A percentile compares a stretch with the other conserved stretches of the same genome.
Conservation (phyloP, 2,113 vertebrate genomes). For the Merops nubicus region DNA sequence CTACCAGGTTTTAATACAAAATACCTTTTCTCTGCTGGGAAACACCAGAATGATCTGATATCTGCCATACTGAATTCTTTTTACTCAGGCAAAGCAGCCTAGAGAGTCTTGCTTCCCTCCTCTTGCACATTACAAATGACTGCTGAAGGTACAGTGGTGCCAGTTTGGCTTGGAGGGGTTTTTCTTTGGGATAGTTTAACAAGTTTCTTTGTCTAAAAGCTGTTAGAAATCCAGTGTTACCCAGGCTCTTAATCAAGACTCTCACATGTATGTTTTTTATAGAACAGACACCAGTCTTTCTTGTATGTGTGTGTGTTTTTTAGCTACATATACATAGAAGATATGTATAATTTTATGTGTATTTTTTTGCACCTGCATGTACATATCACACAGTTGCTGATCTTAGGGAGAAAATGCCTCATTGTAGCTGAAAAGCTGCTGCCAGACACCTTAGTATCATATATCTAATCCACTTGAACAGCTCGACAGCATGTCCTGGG, state of each 20-base stretch:
- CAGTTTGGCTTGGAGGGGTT: not conserved
- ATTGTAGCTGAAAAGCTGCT: not conserved
- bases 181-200: not conserved
- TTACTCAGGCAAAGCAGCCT: not conserved
- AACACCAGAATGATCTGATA: not conserved
- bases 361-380: not conserved
- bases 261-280: not conserved
- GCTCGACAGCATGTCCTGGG: not conserved
- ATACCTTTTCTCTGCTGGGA: not conserved
- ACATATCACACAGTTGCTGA: not conserved
- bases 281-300: not conserved
- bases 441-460: not conserved
- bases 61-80: not conserved
- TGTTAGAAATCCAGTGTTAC: not conserved
- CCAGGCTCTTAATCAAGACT: not conserved
- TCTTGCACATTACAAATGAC: not conserved
- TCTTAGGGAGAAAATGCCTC: not conserved
- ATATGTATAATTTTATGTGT: not conserved
- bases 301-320: not conserved
- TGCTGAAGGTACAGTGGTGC: not conserved
- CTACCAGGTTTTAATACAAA: not conserved
- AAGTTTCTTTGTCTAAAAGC: not conserved
- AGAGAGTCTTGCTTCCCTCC: not conserved
- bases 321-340: not conserved
- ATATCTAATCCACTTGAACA: slow-evolving; percentile 3